Evolutionary conservation across 2,113 vertebrate species (phyloP), one percentile per base, ranked within the genome.

Genomic region (Hucho hucho): DNA sequence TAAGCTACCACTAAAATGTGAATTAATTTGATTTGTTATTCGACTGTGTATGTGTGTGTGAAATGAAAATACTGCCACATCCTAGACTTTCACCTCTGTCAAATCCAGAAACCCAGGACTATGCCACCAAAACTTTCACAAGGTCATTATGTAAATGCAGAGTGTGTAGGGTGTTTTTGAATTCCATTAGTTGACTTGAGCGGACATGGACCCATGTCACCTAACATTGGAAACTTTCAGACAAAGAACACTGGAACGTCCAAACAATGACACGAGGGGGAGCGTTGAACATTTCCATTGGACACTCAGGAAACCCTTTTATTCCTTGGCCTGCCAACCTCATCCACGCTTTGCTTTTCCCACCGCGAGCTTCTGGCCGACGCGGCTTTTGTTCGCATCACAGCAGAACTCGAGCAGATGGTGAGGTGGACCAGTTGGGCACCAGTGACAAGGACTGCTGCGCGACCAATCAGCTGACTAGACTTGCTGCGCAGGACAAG

Each of bases 381-480:
- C 37, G 37, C 37, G 9, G 37, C 29, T 32, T 80, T 72, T 53
- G 69, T 80, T 76, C 49, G 14, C 43, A 32, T 32, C 69, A 53
- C 69, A 66, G 24, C 22, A 70, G 61, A 59, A 71, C 20, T 65
- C 72, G 72, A 43, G 61, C 92, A 93, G 93, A 93, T 90, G 93
- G 92, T 79, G 88, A 84, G 84, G 86, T 70, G 80, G 78, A 75
- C 61, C 72, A 84, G 84, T 77, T 47, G 25, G 79, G 77, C 76
- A 84, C 58, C 74, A 80, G 81, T 53, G 88, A 79, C 84, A 73
- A 72, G 25, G 71, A 43, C 5, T 58, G 16, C 76, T 61, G 25
- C 11, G 68, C 87, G 70, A 79, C 92, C 47, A 18, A 16, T 53
- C 13, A 91, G 92, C 93, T 95, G 93, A 95, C 92, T 88, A 85